Evolutionary conservation across 2,888 invertebrate genomes (phyloP), one percentile per base, ranked within the genome.

Genomic region (Microplitis manilae): DNA sequence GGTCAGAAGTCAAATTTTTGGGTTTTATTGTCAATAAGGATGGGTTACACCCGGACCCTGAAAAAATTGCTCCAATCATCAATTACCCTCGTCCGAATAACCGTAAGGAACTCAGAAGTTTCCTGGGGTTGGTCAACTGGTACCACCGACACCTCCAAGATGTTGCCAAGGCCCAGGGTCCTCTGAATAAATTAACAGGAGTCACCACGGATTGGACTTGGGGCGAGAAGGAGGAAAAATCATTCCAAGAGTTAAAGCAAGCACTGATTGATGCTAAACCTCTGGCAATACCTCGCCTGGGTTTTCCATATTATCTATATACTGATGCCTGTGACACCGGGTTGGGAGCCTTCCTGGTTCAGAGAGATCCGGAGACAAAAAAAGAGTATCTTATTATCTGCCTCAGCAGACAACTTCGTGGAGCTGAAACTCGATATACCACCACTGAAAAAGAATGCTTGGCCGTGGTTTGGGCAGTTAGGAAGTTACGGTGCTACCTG

Each of bases 391-490:
- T 80, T 0, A 76, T 83, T 1, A 80, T 77, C 0, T 83, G 75
- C 6, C 80, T 80, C 0, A 83, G 81, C 4, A 67, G 81, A 0
- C 79, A 73, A 0, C 67, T 83, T 0, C 68, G 74, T 0, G 61
- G 30, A 0, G 64, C 75, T 1, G 81, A 83, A 61, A 30, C 76
- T 0, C 81, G 80, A 2, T 83, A n/a, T 50, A 50, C 79, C 4
- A 72, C 71, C 0, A 80, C 80, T 0, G 83, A 83, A 75, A 74
- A 61, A 50, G 85, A 85, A 20, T 85, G 83, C 68, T 64, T 84
- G 0, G 83, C 83, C 0, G 20, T 20, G 20, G 20, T 20, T 2
- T 20, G 20, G 20, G 20, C 20, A 2, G 20, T 20, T 1, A 20
- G 79, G 1, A 83, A 82, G 41, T 85, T 81, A 20, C 60, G 84